phyloP scores from a whole-genome alignment of 1,140 invertebrate genomes.

The Drosophila sturtevanti region DNA sequence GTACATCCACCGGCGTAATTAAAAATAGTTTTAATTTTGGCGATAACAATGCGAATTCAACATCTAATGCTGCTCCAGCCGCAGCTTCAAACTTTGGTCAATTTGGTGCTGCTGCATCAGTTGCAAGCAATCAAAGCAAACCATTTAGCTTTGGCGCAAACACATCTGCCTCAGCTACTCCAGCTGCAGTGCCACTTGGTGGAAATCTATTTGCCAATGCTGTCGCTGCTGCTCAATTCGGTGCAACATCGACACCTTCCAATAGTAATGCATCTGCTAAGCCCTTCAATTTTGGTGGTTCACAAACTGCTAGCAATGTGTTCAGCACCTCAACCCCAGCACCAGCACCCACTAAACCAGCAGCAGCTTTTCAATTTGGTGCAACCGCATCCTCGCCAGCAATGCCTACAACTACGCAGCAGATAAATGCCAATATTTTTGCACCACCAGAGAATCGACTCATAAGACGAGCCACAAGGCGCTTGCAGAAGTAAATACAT shows the following conservation, averaged over 20 bases:
- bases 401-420: slow-evolving; percentile 37
- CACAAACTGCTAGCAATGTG: slow-evolving; percentile 4
- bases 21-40: slow-evolving; percentile 11
- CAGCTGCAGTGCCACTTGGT: slow-evolving; percentile 18
- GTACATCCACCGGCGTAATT: neutral
- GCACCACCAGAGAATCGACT: slow-evolving; percentile 44
- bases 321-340: slow-evolving; percentile 48
- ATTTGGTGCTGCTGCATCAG: slow-evolving; percentile 34
- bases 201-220: slow-evolving; percentile 58
- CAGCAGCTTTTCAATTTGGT: slow-evolving; percentile 47
- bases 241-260: slow-evolving; percentile 2
- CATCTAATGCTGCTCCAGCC: neutral
- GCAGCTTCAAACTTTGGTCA: slow-evolving; percentile 31
- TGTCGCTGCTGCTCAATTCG: slow-evolving; percentile 46
- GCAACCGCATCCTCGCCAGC: neutral
- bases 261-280: slow-evolving; percentile 40
- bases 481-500: slow-evolving; percentile 53
- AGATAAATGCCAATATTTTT: slow-evolving; percentile 50
- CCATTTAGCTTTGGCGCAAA: slow-evolving; percentile 56
- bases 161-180: neutral
- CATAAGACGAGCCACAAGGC: slow-evolving; percentile 55
- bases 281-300: slow-evolving; percentile 53
- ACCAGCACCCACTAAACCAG: slow-evolving; percentile 14
- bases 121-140: slow-evolving; percentile 36
- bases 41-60: neutral